Conservation (phyloP, 92 coral and sea anemone species). For the Porites lobata region DNA sequence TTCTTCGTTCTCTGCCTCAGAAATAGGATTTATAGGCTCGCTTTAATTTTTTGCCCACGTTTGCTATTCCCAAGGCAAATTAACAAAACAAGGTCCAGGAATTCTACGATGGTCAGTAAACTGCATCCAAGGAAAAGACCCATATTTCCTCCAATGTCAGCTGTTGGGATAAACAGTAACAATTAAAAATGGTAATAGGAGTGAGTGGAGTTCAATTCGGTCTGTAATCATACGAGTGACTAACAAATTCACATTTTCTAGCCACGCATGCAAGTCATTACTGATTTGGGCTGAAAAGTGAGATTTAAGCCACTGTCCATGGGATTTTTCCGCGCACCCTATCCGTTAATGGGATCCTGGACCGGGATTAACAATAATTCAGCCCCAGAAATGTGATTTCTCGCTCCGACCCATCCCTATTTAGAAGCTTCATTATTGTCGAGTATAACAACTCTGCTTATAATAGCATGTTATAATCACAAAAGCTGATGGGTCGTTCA, state of each 20-base stretch:
- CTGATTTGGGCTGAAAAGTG: too few relatives aligned
- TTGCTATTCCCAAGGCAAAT: not conserved
- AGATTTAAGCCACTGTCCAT: too few relatives aligned
- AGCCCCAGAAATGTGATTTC: too few relatives aligned
- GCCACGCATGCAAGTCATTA: too few relatives aligned
- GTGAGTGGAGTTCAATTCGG: not conserved
- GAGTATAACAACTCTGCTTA: not conserved
- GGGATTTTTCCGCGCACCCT: too few relatives aligned
- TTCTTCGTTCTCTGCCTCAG: too few relatives aligned
- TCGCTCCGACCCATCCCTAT: too few relatives aligned
- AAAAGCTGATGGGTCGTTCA: not conserved
- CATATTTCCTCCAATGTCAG: slow-evolving; percentile 32
- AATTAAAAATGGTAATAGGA: not conserved
- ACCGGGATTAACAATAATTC: too few relatives aligned
- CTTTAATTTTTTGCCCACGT: not conserved
- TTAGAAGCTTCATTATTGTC: not conserved
- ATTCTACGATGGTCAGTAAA: not conserved
- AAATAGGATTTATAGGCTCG: too few relatives aligned
- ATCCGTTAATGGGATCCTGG: too few relatives aligned
- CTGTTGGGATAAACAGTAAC: not conserved
- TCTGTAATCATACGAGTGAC: too few relatives aligned
- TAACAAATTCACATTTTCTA: too few relatives aligned
- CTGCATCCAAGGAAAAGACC: slow-evolving; percentile 20
- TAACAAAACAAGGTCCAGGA: not conserved
- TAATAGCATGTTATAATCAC: not conserved